phyloP scores from a whole-genome alignment of 2,888 invertebrate species.

The Drosophila neonasuta region DNA sequence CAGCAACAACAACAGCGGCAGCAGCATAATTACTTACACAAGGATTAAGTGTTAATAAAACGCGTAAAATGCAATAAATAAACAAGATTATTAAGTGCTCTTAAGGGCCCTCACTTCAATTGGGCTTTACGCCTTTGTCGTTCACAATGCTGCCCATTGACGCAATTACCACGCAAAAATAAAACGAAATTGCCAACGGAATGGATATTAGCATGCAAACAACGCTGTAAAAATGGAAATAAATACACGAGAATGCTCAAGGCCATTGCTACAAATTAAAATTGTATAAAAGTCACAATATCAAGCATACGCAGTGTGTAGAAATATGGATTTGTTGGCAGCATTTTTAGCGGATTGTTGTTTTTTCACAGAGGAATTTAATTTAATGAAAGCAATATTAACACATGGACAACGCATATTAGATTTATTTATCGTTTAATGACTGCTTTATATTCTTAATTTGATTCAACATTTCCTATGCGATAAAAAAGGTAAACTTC shows the following conservation, averaged over 20 bases:
- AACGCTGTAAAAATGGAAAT: not conserved
- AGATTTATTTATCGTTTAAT: too few species aligned
- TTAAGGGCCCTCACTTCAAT: slow-evolving; percentile 34
- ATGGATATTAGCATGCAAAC: not conserved
- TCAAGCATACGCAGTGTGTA: not conserved
- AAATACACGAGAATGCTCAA: not conserved
- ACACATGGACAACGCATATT: too few species aligned
- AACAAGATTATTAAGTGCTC: slow-evolving; percentile 79
- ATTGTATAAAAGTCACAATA: not conserved
- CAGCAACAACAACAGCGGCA: slow-evolving; percentile 17
- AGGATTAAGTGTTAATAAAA: slow-evolving; percentile 79
- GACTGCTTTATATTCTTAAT: too few species aligned
- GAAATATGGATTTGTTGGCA: not conserved
- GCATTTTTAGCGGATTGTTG: not conserved
- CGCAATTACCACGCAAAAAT: slow-evolving; percentile 16
- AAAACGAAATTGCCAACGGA: not conserved
- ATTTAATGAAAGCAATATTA: not conserved
- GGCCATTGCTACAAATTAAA: not conserved
- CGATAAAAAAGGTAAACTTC: too few species aligned
- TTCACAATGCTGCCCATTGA: slow-evolving; percentile 8
- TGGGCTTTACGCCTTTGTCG: slow-evolving; percentile 40
- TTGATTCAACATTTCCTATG: too few species aligned
- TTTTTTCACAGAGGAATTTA: not conserved
- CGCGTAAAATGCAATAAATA: slow-evolving; percentile 85
- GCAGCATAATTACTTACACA: slow-evolving; percentile 75